Conservation (phyloP, 2,797 vertebrate species). For the Chelonia mydas region DNA sequence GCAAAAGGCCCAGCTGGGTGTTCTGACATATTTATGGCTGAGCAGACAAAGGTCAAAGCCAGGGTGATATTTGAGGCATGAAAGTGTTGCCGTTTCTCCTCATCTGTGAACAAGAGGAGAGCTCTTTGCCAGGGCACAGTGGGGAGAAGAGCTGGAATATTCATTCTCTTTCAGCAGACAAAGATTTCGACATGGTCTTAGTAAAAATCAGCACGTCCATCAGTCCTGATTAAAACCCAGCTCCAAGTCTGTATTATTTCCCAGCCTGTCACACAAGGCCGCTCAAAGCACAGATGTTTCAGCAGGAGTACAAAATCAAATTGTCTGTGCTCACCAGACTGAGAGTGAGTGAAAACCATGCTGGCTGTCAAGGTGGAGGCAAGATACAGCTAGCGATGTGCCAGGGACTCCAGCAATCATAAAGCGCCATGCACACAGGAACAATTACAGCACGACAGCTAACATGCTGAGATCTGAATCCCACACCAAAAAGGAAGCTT, state of each 20-base stretch:
- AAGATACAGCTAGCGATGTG: background rate
- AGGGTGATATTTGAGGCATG: background rate
- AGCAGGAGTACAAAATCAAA: background rate
- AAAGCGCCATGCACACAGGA: background rate
- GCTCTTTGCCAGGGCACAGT: background rate
- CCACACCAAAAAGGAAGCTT: background rate
- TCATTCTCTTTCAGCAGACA: background rate
- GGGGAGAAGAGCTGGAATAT: background rate
- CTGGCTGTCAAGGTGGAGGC: conserved; percentile 14
- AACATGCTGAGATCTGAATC: background rate
- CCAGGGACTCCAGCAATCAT: conserved; percentile 7
- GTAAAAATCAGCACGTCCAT: background rate
- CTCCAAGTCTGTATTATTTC: background rate
- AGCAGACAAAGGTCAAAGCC: background rate
- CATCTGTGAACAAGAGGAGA: background rate
- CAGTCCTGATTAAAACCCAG: background rate
- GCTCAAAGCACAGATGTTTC: background rate
- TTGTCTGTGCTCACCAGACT: conserved; percentile 13
- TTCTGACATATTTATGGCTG: background rate
- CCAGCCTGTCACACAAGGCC: background rate
- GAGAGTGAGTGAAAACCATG: conserved; percentile 13
- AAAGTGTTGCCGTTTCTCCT: background rate
- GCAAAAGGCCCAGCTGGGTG: background rate
- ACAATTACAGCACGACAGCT: background rate
- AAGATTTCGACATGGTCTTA: background rate